Conservation (phyloP, 2,797 vertebrate genomes). For the Gambelia wislizenii region DNA sequence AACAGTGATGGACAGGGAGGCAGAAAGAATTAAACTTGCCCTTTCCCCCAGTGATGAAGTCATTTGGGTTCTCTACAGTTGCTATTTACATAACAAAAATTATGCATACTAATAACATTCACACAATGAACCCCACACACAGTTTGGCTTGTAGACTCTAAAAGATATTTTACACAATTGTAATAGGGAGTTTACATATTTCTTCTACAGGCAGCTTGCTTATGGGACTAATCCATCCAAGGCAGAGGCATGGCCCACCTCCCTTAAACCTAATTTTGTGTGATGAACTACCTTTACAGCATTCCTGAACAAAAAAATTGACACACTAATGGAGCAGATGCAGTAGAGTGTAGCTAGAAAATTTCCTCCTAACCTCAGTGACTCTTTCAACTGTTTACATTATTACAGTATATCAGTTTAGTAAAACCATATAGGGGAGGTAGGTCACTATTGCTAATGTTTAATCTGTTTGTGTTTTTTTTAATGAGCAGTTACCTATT, state of each 20-base stretch:
- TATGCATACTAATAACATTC: neutral
- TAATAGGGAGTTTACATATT: conserved; percentile 17
- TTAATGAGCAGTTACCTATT: conserved; percentile 42
- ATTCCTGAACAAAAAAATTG: conserved; percentile 31
- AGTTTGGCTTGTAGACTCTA: neutral
- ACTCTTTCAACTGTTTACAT: conserved; percentile 44
- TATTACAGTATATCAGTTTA: conserved; percentile 30
- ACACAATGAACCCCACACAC: neutral
- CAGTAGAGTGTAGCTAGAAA: conserved; percentile 12
- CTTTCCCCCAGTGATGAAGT: neutral
- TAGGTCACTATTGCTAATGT: conserved; percentile 6
- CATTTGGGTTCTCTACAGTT: neutral
- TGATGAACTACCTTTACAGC: conserved; percentile 38
- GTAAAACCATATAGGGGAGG: conserved; percentile 38
- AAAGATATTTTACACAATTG: neutral
- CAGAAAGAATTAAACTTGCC: neutral
- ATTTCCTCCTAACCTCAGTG: conserved; percentile 37
- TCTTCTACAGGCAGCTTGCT: neutral
- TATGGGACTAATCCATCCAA: conserved; percentile 19
- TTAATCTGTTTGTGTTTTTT: conserved; percentile 11
- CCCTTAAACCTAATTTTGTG: conserved; percentile 33
- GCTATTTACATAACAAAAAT: neutral
- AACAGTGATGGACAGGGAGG: neutral
- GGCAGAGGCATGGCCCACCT: neutral
- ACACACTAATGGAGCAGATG: conserved; percentile 47